These are phyloP conservation scores for Myrmecobius fasciatus DNA, from an alignment of 2,113 vertebrate species.

Conservation along the genomic window DNA sequence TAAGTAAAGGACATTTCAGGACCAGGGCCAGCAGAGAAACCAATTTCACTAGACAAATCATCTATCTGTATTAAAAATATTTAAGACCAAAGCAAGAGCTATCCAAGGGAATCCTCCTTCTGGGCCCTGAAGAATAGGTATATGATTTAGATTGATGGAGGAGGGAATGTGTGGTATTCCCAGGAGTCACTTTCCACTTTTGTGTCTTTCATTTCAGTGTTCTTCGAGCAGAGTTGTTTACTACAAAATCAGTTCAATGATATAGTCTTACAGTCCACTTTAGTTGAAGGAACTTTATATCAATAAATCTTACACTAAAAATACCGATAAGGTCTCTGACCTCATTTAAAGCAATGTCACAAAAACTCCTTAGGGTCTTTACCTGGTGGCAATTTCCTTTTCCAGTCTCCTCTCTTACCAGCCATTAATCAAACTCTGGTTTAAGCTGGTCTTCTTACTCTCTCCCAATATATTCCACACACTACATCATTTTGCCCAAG, in stretches of 20 bases:
- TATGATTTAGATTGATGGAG: not conserved
- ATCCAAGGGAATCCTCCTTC: not conserved
- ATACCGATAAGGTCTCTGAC: not conserved
- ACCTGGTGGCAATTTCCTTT: not conserved
- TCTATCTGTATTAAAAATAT: not conserved
- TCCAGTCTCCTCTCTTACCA: not conserved
- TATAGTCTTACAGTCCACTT: not conserved
- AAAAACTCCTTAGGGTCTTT: not conserved
- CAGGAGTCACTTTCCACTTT: not conserved
- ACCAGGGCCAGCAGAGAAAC: not conserved
- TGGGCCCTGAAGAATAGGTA: not conserved
- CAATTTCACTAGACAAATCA: not conserved
- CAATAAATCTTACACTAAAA: not conserved
- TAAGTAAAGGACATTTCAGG: not conserved
- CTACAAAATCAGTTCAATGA: not conserved
- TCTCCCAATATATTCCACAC: not conserved
- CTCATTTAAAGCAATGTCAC: not conserved
- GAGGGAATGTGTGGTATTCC: not conserved
- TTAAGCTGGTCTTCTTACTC: not conserved
- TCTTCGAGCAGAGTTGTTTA: not conserved
- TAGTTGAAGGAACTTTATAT: not conserved
- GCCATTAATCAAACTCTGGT: not conserved
- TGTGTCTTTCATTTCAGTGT: not conserved
- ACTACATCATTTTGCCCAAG: not conserved
- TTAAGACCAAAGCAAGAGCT: not conserved